Evolutionary conservation across 2,888 invertebrate genomes (phyloP), one percentile per base, ranked within the genome.

Genomic region (Dryocosmus kuriphilus): DNA sequence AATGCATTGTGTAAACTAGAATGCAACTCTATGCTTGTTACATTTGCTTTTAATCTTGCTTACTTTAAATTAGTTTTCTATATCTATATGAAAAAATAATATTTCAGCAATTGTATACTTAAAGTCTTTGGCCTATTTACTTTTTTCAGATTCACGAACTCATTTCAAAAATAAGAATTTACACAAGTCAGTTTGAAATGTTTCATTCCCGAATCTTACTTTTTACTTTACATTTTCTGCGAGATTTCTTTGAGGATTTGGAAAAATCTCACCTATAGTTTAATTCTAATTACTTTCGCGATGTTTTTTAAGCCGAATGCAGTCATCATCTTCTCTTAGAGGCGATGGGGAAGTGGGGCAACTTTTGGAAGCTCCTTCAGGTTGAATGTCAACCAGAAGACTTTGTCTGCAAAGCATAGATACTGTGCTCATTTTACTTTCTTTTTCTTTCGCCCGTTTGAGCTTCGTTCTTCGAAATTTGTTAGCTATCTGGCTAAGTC

Each of bases 401-500:
- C 96, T 96, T 89, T 96, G 96, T 1, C 96, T 93, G 84, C 96
- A 96, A 6, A 96, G 92, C 2, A 94, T 93, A 0, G 96, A 94
- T 0, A 96, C 93, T 0, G 95, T 94, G 77, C 94, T 94, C 86
- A 93, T 92, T 86, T 92, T 92, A 3, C 41, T 85, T 5, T 88
- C 90, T 76, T 86, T 88, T 4, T 92, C 90, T 75, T 90, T 92
- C 41, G 85, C 88, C 74, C 89, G 91, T 80, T 93, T 89, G 89
- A 93, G 91, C 86, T 93, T 93, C 0, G 93, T 93, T 80, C 94
- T 93, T 3, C 94, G 92, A 80, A 95, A 93, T 88, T 94, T 95
- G 0, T 93, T 93, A 1, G 94, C 94, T 5, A 95, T 92, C 46
- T 87, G 87, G 5, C 88, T 86, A 6, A 90, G 75, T 1, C 87